These are phyloP conservation scores for Ephestia elutella DNA, from an alignment of 1,140 invertebrate genomes.

Conservation along the genomic window DNA sequence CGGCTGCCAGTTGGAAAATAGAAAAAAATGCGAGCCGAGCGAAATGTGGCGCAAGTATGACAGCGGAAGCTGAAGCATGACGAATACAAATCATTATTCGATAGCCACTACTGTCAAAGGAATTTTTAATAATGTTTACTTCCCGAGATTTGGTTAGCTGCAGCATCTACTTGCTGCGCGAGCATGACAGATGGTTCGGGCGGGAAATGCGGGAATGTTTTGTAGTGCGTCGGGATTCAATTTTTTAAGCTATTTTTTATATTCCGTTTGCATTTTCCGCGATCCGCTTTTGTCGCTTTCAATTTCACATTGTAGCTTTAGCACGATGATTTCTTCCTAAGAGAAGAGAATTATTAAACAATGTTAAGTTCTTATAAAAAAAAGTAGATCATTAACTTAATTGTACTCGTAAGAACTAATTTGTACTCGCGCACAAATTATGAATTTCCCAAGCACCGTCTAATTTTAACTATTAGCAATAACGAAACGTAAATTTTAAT, in stretches of 20 bases:
- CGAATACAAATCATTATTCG: constrained; percentile 69
- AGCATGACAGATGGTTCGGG: not conserved
- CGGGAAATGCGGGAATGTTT: not conserved
- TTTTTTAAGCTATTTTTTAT: constrained; percentile 35
- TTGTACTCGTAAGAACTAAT: no score
- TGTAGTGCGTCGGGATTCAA: constrained; percentile 13
- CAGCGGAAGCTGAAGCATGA: constrained; percentile 53
- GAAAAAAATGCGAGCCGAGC: constrained; percentile 48
- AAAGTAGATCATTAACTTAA: no score
- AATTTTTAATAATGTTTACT: constrained; percentile 70
- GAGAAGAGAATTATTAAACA: no score
- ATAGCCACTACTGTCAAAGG: constrained; percentile 63
- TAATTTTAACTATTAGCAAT: constrained; percentile 18
- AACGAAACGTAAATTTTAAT: constrained; percentile 45
- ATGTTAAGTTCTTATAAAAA: no score
- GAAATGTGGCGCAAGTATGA: constrained; percentile 71
- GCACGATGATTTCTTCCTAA: no score
- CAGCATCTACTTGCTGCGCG: constrained; percentile 39
- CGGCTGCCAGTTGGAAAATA: constrained; percentile 48
- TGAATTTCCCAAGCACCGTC: not conserved
- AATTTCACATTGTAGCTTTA: not conserved
- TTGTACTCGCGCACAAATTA: not conserved
- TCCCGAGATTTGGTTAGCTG: constrained; percentile 49
- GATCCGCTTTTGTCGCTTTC: not conserved
- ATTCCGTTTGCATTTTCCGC: constrained; percentile 35